phyloP scores from a whole-genome alignment of 2,113 vertebrate species.

The Colinus virginianus region DNA sequence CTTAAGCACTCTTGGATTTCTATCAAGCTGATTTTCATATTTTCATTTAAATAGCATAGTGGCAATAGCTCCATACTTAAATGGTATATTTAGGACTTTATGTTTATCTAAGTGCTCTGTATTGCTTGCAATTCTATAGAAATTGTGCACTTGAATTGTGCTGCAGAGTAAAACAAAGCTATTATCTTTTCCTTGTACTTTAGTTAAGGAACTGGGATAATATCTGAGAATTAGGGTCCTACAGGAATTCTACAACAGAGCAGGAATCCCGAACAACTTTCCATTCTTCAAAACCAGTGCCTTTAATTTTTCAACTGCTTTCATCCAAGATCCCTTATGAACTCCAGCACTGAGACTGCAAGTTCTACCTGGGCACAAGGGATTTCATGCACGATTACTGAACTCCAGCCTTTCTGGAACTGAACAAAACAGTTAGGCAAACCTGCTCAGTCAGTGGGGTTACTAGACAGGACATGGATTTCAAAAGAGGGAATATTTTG shows the following conservation, averaged over 20 bases:
- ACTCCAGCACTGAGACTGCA: neutral
- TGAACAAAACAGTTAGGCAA: rapidly evolving
- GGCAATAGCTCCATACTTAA: neutral
- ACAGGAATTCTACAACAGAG: neutral
- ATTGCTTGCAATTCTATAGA: neutral
- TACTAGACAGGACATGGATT: neutral
- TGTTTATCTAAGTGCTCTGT: neutral
- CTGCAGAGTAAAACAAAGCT: neutral
- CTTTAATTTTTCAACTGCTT: neutral
- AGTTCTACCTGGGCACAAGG: too few species aligned
- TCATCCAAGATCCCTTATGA: neutral
- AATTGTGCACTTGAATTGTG: neutral
- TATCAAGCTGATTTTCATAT: neutral
- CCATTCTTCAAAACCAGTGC: neutral
- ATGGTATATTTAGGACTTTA: rapidly evolving
- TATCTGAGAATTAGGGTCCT: too few species aligned
- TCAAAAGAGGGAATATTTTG: neutral
- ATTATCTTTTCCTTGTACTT: neutral
- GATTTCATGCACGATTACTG: rapidly evolving
- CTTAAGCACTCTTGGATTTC: neutral
- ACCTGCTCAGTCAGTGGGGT: rapidly evolving
- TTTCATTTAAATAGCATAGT: neutral
- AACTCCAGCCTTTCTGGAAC: neutral
- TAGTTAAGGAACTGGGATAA: neutral
- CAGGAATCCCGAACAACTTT: neutral